Conservation (phyloP, 2,797 vertebrate species). For the Macropus fuliginosus region DNA sequence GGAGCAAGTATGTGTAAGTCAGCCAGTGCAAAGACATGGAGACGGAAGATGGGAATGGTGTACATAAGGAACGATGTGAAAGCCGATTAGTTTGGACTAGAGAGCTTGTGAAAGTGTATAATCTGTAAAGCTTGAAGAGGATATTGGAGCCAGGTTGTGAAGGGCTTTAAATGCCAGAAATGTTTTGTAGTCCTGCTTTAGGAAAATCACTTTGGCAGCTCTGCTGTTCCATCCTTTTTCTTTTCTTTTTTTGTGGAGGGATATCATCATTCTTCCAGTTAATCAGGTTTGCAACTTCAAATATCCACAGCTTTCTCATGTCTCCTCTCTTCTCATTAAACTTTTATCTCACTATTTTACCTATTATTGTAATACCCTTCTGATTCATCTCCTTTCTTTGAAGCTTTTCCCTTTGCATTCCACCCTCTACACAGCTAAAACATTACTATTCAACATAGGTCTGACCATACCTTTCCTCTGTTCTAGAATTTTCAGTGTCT, state of each 20-base stretch:
- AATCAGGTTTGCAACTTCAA: neutral
- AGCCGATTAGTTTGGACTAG: neutral
- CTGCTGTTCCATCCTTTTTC: neutral
- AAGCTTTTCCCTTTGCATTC: neutral
- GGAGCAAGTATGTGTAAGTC: neutral
- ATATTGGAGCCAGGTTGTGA: neutral
- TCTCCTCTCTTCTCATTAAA: neutral
- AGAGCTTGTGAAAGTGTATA: neutral
- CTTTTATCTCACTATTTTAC: neutral
- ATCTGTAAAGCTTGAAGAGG: neutral
- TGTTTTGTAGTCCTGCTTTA: neutral
- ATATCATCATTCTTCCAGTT: neutral
- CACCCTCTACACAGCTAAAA: neutral
- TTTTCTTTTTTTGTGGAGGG: neutral
- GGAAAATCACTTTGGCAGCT: neutral
- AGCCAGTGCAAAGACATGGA: neutral
- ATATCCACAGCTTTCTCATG: neutral
- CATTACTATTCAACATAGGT: neutral
- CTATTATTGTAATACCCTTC: neutral
- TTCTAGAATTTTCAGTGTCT: neutral
- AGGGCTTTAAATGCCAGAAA: neutral
- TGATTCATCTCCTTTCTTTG: neutral
- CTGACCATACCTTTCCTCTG: neutral
- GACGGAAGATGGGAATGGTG: neutral
- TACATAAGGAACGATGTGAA: neutral